A percentile compares a stretch with the other conserved stretches of the same genome.
phyloP scores from a whole-genome alignment of 2,797 vertebrate species.

The Danio jaintianensis region DNA sequence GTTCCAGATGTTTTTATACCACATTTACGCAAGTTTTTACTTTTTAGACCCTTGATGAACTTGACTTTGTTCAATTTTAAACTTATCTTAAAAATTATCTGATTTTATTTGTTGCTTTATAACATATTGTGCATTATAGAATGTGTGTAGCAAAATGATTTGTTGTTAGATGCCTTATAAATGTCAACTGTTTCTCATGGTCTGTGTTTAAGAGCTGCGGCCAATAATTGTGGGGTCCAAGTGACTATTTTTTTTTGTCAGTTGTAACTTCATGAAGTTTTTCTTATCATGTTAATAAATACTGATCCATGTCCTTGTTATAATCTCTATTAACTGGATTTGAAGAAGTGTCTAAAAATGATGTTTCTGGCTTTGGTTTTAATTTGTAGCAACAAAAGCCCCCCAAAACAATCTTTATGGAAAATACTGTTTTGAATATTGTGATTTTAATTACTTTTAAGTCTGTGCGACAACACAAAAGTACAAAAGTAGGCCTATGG shows the following conservation, averaged over 20 bases:
- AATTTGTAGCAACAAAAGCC: background rate
- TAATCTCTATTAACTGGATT: background rate
- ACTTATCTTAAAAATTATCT: background rate
- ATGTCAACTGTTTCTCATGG: background rate
- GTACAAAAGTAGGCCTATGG: background rate
- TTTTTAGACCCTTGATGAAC: background rate
- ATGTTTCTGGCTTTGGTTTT: background rate
- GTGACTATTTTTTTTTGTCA: background rate
- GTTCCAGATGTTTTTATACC: background rate
- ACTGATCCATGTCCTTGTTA: background rate
- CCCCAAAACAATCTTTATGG: background rate
- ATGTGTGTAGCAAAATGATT: background rate
- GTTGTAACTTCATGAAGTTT: slow-evolving; percentile 13
- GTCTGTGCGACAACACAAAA: background rate
- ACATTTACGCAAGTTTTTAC: background rate
- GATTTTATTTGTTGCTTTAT: background rate
- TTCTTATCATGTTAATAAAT: slow-evolving; percentile 10
- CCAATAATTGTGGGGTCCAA: slow-evolving; percentile 3
- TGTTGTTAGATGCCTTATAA: slow-evolving; percentile 37
- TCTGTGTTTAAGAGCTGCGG: slow-evolving; percentile 14
- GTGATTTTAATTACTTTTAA: background rate
- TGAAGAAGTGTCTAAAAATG: background rate
- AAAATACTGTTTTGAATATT: background rate
- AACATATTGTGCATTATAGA: background rate
- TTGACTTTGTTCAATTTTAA: background rate